These are phyloP conservation scores for Clistopyga incitator DNA, from an alignment of 2,888 invertebrate species.

Conservation along the genomic window DNA sequence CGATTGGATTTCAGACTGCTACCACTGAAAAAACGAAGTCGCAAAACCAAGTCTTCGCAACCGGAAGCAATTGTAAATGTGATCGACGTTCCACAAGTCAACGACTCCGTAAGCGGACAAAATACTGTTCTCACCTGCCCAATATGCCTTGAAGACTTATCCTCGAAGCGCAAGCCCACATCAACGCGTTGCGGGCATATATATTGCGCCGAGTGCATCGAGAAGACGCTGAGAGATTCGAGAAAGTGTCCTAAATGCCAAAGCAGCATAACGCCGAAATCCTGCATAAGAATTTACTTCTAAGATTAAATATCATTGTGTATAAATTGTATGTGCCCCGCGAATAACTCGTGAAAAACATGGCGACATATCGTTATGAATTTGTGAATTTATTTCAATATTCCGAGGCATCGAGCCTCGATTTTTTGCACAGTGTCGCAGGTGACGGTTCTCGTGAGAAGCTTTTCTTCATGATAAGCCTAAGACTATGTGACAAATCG, in stretches of 20 bases:
- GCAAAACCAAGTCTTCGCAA: constrained; percentile 16
- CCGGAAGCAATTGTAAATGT: constrained; percentile 51
- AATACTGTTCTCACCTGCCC: constrained; percentile 71
- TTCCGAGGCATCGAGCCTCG: no score
- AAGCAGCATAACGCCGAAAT: constrained; percentile 62
- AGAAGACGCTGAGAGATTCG: constrained; percentile 54
- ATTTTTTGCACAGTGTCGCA: not conserved
- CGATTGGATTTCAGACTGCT: constrained; percentile 39
- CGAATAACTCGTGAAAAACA: not conserved
- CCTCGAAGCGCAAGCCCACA: constrained; percentile 71
- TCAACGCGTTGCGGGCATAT: constrained; percentile 78
- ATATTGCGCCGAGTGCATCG: constrained; percentile 75
- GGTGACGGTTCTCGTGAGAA: not conserved
- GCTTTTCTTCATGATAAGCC: not conserved
- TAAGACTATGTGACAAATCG: no score
- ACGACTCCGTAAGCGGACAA: constrained; percentile 57
- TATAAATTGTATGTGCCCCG: constrained; percentile 14
- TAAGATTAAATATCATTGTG: constrained; percentile 58
- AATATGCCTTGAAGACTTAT: constrained; percentile 75
- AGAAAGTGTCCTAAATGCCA: constrained; percentile 77
- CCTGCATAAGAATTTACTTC: constrained; percentile 76
- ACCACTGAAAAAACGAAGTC: constrained; percentile 52
- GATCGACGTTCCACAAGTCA: constrained; percentile 41
- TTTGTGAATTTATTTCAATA: not conserved
- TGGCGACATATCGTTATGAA: not conserved